These are phyloP conservation scores for Neodiprion pinetum DNA, from an alignment of 1,140 invertebrate genomes.

Conservation along the genomic window DNA sequence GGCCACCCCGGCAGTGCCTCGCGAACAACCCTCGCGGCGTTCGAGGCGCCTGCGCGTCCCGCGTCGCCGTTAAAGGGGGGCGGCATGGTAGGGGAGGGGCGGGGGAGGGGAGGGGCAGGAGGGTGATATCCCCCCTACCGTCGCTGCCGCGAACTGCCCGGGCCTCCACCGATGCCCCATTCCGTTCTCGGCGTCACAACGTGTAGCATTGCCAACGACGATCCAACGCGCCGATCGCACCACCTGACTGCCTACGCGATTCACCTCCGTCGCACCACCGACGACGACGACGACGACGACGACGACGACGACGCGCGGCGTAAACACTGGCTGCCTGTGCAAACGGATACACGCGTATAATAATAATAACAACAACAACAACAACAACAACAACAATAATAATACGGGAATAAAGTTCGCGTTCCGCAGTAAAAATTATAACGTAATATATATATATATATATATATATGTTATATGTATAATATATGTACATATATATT, in stretches of 20 bases:
- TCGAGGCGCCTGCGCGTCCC: background rate
- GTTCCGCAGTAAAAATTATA: too few relatives aligned
- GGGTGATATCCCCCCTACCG: background rate
- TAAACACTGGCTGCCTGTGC: constrained; percentile 10
- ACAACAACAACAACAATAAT: too few relatives aligned
- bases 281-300: constrained; percentile 40
- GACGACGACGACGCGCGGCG: constrained; percentile 47
- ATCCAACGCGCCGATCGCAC: constrained; percentile 26
- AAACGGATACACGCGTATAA: too few relatives aligned
- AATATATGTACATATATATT: too few relatives aligned
- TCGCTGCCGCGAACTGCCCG: constrained; percentile 55
- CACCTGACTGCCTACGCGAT: background rate
- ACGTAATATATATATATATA: too few relatives aligned
- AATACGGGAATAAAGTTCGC: too few relatives aligned
- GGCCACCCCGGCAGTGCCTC: background rate
- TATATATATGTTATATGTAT: too few relatives aligned
- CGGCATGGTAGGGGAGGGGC: background rate
- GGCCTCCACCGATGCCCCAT: constrained; percentile 60
- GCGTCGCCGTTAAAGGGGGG: background rate
- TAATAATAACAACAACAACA: too few relatives aligned
- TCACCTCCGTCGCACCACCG: constrained; percentile 14
- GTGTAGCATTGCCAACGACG: constrained; percentile 46
- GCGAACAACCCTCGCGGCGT: background rate
- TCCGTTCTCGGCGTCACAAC: constrained; percentile 61
- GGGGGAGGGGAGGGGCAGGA: background rate